Base-by-base conservation (phyloP, 2,888 invertebrate genomes). In the Cotesia congregata region DNA sequence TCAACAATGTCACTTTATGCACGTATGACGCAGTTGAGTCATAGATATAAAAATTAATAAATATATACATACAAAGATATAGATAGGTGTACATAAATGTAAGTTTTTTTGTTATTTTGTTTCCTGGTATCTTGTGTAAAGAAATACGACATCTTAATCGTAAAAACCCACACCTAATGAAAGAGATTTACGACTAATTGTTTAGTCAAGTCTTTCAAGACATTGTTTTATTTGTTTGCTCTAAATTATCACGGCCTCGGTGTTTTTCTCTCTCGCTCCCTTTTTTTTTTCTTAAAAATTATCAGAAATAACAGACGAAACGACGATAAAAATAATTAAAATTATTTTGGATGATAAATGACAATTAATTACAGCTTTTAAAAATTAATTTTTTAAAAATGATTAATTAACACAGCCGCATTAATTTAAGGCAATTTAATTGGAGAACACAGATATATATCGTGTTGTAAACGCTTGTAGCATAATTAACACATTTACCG, bases 401-500 rank as follows among this genome's bases (percentile, higher is more conserved):
- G 4, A 12, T 50, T 50, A 7, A 50, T 50, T 50, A 50, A 50
- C 74, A 76, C 79, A 80, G 77, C 77, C 59, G 71, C 9, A 50
- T 50, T 50, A 50, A 50, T 50, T 50, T 12, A 72, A 75, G 74
- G 80, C 80, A 78, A 80, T 80, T 81, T 81, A 80, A 80, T 76
- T 80, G 69, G 20, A 20, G 68, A 12, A 12, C 12, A 50, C 12
- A 50, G 50, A 40, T 67, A 20, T 75, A 64, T 67, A 64, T 60
- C 72, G 68, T 75, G 64, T 61, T 75, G 70, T 77, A 78, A 74
- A 72, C 71, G 78, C 81, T 75, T 72, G 78, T 65, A 70, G 81
- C 77, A 82, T 82, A 82, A 82, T 82, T 82, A 82, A 82, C 81
- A 82, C 80, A 79, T 82, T 82, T 79, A 82, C 81, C 80, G 79